These are phyloP conservation scores for Lerista edwardsae DNA, from an alignment of 2,797 vertebrate genomes.

Conservation along the genomic window DNA sequence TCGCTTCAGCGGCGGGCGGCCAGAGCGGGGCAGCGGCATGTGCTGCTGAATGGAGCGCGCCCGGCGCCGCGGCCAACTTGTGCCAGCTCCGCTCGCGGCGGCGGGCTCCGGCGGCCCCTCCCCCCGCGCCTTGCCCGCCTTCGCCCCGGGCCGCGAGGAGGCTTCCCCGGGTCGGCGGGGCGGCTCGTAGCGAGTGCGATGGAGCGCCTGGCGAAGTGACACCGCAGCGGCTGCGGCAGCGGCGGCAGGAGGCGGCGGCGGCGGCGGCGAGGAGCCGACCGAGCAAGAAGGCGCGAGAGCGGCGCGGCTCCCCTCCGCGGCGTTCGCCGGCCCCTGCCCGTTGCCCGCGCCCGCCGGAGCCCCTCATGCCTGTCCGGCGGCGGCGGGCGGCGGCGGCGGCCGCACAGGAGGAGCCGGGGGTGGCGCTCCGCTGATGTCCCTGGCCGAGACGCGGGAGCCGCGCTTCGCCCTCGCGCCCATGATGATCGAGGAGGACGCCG, in stretches of 20 bases:
- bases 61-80: neutral
- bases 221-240: neutral
- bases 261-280: neutral
- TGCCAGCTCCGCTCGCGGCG: neutral
- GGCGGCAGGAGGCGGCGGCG: neutral
- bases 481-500: slow-evolving; percentile 86
- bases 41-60: neutral
- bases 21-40: neutral
- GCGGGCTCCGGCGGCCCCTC: neutral
- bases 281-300: neutral
- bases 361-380: slow-evolving; percentile 52
- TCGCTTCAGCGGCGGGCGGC: neutral
- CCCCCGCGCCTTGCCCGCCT: neutral
- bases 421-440: slow-evolving; percentile 78
- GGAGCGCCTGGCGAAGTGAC: slow-evolving; percentile 37
- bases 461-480: slow-evolving; percentile 74
- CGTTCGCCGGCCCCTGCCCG: no score
- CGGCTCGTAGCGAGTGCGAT: slow-evolving; percentile 21
- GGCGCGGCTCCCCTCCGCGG: no score
- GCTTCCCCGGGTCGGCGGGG: neutral
- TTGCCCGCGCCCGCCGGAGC: slow-evolving; percentile 7
- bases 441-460: slow-evolving; percentile 77
- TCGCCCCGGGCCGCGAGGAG: neutral
- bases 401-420: slow-evolving; percentile 62
- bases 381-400: slow-evolving; percentile 62